A percentile compares a stretch with the other conserved stretches of the same genome.
phyloP scores from a whole-genome alignment of 2,888 invertebrate species.

The Drosophila borealis region DNA sequence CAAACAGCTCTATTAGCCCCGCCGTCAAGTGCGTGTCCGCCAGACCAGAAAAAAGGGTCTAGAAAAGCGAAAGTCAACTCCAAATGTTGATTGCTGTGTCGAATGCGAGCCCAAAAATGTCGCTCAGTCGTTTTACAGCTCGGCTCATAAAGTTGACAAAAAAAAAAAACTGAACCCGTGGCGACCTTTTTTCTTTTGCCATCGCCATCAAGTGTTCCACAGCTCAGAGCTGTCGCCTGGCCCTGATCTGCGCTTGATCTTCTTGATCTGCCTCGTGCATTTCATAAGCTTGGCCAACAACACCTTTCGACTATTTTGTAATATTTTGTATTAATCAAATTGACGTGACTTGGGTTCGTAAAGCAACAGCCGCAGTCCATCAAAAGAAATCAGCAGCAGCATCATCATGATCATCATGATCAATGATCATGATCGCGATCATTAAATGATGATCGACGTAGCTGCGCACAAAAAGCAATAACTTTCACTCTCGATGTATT shows the following conservation, averaged over 20 bases:
- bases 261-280: conserved; percentile 31
- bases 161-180: conserved; percentile 40
- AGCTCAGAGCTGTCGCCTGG: too few relatives aligned
- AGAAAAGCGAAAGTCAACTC: conserved; percentile 70
- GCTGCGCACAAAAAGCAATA: conserved; percentile 70
- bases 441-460: conserved; percentile 56
- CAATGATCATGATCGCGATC: conserved; percentile 11
- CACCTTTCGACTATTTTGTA: conserved; percentile 69
- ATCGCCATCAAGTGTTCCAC: conserved; percentile 25
- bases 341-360: conserved; percentile 64
- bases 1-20: conserved; percentile 60
- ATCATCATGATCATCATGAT: conserved; percentile 22
- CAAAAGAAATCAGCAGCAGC: conserved; percentile 67
- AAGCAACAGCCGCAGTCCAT: conserved; percentile 35
- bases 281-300: conserved; percentile 61
- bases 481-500: conserved; percentile 83
- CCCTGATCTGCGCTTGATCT: background rate
- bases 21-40: conserved; percentile 31
- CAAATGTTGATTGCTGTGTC: conserved; percentile 45
- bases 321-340: conserved; percentile 75
- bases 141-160: conserved; percentile 35
- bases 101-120: conserved; percentile 28
- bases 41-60: conserved; percentile 3
- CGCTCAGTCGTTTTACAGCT: conserved; percentile 48
- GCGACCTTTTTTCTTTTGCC: conserved; percentile 16